Percentiles rank a stretch among this genome's conserved stretches.
These are phyloP conservation scores for Antrozous pallidus DNA, from an alignment of 2,797 vertebrate species.

Conservation along the genomic window DNA sequence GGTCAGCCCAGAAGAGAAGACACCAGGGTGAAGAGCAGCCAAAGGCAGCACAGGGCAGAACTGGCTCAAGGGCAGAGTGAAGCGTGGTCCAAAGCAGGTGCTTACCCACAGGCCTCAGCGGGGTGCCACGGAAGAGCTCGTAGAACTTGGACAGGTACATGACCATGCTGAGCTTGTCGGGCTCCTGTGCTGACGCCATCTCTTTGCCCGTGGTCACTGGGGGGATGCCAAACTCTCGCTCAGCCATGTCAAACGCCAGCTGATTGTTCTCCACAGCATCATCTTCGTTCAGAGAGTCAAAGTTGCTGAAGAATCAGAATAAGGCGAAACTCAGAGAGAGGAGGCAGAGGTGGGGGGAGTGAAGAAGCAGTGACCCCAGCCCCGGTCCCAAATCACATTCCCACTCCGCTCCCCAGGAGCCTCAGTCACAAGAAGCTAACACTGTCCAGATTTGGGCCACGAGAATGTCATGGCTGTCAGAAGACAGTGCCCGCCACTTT, in stretches of 20 bases:
- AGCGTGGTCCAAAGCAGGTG: not conserved
- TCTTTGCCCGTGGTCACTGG: constrained; percentile 89
- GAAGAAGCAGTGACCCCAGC: not conserved
- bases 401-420: not conserved
- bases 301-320: constrained; percentile 85
- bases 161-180: constrained; percentile 91
- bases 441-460: not conserved
- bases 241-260: constrained; percentile 92
- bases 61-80: accelerated
- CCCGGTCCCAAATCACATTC: no score
- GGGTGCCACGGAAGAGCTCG: constrained; percentile 93
- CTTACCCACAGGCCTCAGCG: constrained; percentile 89
- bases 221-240: constrained; percentile 93
- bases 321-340: not conserved
- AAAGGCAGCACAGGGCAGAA: not conserved
- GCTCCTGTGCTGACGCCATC: constrained; percentile 84
- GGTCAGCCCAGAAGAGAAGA: not conserved
- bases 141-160: constrained; percentile 96
- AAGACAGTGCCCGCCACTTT: not conserved
- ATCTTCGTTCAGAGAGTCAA: constrained; percentile 90
- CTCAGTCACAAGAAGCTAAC: not conserved
- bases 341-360: not conserved
- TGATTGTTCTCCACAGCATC: constrained; percentile 90
- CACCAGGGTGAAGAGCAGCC: not conserved
- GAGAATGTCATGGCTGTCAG: not conserved